These are phyloP conservation scores for Drosophila cognata DNA, from an alignment of 2,888 invertebrate genomes.

Conservation along the genomic window DNA sequence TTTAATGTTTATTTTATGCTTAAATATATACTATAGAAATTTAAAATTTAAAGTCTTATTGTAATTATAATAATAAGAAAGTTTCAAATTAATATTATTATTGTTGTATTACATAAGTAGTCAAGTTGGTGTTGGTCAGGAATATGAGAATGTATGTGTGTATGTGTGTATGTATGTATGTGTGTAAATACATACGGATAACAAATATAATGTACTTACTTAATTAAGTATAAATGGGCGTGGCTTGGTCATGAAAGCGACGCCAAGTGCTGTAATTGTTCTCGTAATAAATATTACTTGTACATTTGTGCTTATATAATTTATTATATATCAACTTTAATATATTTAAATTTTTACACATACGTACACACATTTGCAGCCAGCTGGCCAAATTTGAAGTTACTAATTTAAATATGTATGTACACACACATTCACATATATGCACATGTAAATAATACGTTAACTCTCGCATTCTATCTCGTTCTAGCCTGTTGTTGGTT, in stretches of 20 bases:
- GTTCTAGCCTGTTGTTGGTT: slow-evolving; percentile 18
- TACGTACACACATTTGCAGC: background rate
- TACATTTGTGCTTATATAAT: background rate
- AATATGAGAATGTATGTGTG: background rate
- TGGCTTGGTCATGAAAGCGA: background rate
- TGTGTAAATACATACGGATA: background rate
- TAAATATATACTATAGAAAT: slow-evolving; percentile 6
- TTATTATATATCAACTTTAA: slow-evolving; percentile 4
- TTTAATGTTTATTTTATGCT: background rate
- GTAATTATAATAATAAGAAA: background rate
- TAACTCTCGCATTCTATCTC: slow-evolving; percentile 47
- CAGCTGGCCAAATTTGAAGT: slow-evolving; percentile 42
- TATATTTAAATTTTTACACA: slow-evolving; percentile 33
- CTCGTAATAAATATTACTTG: background rate
- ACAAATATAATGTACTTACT: background rate
- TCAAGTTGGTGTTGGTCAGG: slow-evolving; percentile 3
- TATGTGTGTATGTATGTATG: background rate
- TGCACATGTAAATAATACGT: slow-evolving; percentile 28
- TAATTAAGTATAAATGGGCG: background rate
- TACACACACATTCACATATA: background rate
- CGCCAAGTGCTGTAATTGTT: slow-evolving; percentile 1
- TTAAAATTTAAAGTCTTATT: background rate
- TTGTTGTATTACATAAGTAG: background rate
- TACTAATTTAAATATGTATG: slow-evolving; percentile 23
- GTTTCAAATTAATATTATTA: background rate